Conservation (phyloP, 2,888 invertebrate species). For the Crossocerus cetratus region DNA sequence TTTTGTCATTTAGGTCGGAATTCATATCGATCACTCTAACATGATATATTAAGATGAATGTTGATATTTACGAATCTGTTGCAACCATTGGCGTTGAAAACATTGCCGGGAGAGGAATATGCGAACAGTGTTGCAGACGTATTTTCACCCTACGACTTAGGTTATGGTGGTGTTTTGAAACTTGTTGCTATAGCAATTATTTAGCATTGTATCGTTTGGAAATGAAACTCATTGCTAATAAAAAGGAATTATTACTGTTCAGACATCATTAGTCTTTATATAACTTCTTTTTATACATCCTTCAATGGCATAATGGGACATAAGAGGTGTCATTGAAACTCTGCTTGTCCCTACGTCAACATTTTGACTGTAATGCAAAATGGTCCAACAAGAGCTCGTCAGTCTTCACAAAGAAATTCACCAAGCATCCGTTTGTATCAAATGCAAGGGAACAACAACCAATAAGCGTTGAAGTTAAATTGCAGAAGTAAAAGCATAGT, state of each 20-base stretch:
- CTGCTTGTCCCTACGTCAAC: slow-evolving; percentile 25
- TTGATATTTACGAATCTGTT: slow-evolving; percentile 43
- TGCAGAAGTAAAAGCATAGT: slow-evolving; percentile 19
- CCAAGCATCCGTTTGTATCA: slow-evolving; percentile 13
- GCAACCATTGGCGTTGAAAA: slow-evolving; percentile 33
- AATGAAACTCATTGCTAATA: too few species aligned
- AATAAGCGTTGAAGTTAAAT: neutral
- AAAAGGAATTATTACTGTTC: too few species aligned
- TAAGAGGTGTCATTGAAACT: slow-evolving; percentile 46
- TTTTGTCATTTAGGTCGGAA: neutral
- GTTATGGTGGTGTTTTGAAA: slow-evolving; percentile 51
- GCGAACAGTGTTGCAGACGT: slow-evolving; percentile 1
- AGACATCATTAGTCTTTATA: slow-evolving; percentile 27
- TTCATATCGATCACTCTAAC: too few species aligned
- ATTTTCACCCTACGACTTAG: slow-evolving; percentile 21
- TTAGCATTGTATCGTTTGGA: neutral
- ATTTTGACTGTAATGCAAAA: slow-evolving; percentile 20
- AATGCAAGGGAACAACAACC: slow-evolving; percentile 8
- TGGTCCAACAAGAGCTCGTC: slow-evolving; percentile 37
- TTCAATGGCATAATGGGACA: slow-evolving; percentile 49
- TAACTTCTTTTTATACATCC: slow-evolving; percentile 45
- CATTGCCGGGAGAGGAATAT: neutral
- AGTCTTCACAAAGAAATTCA: slow-evolving; percentile 41
- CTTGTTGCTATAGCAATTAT: slow-evolving; percentile 45
- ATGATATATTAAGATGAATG: too few species aligned